Evolutionary conservation across 35 echinoderm and acorn worm genomes (phyloP), one percentile per base, ranked within the genome.

Genomic region (Strongylocentrotus purpuratus): DNA sequence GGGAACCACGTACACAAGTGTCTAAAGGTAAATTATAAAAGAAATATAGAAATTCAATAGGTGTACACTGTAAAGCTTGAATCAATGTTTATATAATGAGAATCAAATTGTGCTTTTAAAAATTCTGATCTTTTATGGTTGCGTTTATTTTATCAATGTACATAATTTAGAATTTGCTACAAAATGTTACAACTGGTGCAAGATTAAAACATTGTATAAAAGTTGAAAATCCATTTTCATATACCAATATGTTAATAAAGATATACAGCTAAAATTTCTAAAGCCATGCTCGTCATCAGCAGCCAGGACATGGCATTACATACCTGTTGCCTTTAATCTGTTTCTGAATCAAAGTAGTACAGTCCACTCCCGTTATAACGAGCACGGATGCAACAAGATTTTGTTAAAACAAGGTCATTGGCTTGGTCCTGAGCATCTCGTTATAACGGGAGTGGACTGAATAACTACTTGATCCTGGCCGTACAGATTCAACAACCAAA

Each of bases 1-100:
- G 97, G 97, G 25, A 97, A 97, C 70, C 97, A 97, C 91, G 97
- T 96, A 13, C 97, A 96, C 52, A 96, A 92, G 90, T 95, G 95
- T 48, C 96, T 89, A 32, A 85, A 96, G 94, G 91, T 96, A 87
- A 85, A 13, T 22, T 88, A 7, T 33, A 1, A 86, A 18, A 18
- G 85, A 11, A 11, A 10, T 2, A 12, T 86, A 18, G 28, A 18
- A 86, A 86, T 12, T 8, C 8, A 55, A 55, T 10, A 55, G 8
- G 14, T 55, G 50, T 14, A 55, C 50, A 5, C 14, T 55, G 4
- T 14, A 10, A 8, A 10, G 14, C 14, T 55, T 14, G 8, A 14
- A 14, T 55, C 4, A 65, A 18, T 65, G 18, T 65, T 14, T 65
- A 22, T 5, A 5, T 48, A 48, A 48, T 48, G 47, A 48, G 47